Base-by-base conservation (phyloP, 2,113 vertebrate species). In the Hucho hucho region DNA sequence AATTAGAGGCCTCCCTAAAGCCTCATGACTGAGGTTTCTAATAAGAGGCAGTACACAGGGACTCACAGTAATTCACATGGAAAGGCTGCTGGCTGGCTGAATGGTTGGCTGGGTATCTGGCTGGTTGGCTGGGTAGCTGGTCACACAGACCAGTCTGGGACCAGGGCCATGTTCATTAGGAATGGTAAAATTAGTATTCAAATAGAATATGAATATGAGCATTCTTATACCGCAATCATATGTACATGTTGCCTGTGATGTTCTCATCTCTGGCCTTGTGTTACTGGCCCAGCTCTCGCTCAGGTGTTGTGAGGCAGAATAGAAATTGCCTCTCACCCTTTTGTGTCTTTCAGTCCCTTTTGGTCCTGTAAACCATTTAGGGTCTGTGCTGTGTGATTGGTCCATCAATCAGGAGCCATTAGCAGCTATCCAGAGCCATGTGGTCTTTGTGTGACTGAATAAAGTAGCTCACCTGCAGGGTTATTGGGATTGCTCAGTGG, bases 51-150 rank as follows among this genome's bases (percentile, higher is more conserved):
- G 24, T 72, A 24, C 26, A 24, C 64, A 49, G 69, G 83, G 73
- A 83, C 76, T 77, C 80, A 82, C 72, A 81, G 78, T 84, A 85
- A 80, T 82, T 82, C 72, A 80, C 81, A 76, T 75, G 68, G 63
- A 78, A 77, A 69, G 65, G 63, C 67, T 67, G 69, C 73, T n/a
- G 32, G 22, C 59, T n/a, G 20, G 7, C 7, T 43, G 7, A 9
- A 7, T 37, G 32, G 32, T 6, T 37, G 1, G 32, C 32, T 37
- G 37, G 37, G 7, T 43, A 43, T 7, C 37, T 43, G 7, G 37
- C 37, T 9, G 37, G 32, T 14, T 61, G 58, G 0, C 59, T 53
- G 47, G 47, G 49, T 16, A 13, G 3, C 49, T 18, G 16, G 49
- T 18, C 49, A 18, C 49, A 18, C 49, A 18, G 49, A 53, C 49